Percentiles rank a stretch among this genome's conserved stretches.
Conservation (phyloP, 2,113 vertebrate genomes). For the Athene noctua region DNA sequence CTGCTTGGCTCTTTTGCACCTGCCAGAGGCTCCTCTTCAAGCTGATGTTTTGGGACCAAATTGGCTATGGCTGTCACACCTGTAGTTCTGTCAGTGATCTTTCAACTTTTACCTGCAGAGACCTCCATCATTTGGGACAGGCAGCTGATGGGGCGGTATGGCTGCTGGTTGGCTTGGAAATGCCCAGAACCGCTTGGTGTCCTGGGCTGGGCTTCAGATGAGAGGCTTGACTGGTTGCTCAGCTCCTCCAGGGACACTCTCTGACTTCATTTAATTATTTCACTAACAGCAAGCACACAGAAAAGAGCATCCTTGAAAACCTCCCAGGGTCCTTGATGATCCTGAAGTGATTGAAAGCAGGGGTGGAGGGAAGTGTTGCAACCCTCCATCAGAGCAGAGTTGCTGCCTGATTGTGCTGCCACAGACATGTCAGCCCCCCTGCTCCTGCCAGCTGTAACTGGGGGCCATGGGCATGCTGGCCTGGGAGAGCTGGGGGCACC, state of each 20-base stretch:
- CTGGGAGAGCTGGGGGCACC: neutral
- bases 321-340: neutral
- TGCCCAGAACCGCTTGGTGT: neutral
- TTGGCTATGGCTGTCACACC: neutral
- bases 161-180: neutral
- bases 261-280: neutral
- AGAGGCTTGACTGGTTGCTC: neutral
- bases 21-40: neutral
- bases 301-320: neutral
- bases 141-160: rapidly evolving
- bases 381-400: neutral
- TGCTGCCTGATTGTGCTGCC: neutral
- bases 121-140: neutral
- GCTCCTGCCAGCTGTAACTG: neutral
- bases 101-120: neutral
- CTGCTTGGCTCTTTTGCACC: neutral
- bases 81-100: neutral
- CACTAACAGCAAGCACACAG: neutral
- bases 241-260: neutral
- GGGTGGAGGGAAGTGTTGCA: neutral
- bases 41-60: neutral
- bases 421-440: neutral
- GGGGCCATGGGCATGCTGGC: neutral
- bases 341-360: neutral
- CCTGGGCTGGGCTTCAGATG: neutral